These are phyloP conservation scores for Aphis craccivora DNA, from an alignment of 1,140 invertebrate species.

Conservation along the genomic window DNA sequence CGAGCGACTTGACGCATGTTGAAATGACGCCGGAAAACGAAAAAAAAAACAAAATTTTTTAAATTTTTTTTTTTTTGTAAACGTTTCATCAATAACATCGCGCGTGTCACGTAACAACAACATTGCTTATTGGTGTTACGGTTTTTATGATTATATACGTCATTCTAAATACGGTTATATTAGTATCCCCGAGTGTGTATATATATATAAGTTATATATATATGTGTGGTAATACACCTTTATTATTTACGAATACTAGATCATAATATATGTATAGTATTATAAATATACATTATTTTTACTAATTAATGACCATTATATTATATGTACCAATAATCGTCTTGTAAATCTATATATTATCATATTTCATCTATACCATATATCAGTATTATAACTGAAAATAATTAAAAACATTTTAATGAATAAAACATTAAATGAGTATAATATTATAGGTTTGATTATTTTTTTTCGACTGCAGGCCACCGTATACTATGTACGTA, in stretches of 20 bases:
- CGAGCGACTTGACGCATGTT: neutral
- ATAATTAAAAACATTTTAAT: neutral
- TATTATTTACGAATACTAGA: too few species aligned
- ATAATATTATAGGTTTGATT: neutral
- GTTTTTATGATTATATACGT: neutral
- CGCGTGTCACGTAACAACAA: neutral
- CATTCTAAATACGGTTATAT: neutral
- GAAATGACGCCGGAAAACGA: neutral
- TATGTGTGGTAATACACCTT: neutral
- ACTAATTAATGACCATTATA: too few species aligned
- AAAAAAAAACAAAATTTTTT: conserved; percentile 6
- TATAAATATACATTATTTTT: too few species aligned
- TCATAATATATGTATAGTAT: too few species aligned
- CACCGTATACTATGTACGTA: neutral
- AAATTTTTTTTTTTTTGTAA: too few species aligned
- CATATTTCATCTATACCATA: too few species aligned
- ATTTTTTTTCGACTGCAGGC: neutral
- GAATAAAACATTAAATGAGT: neutral
- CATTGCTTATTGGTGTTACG: neutral
- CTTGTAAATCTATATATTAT: too few species aligned
- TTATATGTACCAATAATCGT: too few species aligned
- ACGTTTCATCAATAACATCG: neutral
- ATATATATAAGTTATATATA: neutral
- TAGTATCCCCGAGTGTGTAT: too few species aligned
- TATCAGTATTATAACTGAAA: too few species aligned